phyloP scores from a whole-genome alignment of 2,113 vertebrate species.

The Amblyornis subalaris region DNA sequence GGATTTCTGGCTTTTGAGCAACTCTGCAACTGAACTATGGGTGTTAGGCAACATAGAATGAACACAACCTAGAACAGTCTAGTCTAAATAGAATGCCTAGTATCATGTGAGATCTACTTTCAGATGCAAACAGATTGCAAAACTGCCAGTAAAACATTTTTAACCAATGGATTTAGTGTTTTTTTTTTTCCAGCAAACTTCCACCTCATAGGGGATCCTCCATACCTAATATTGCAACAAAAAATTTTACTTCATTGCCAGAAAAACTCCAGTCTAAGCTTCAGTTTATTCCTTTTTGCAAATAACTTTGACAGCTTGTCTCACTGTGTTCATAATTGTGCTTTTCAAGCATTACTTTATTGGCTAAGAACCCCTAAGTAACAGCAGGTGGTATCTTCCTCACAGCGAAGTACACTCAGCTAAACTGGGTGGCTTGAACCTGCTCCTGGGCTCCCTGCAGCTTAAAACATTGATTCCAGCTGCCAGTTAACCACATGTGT shows the following conservation, averaged over 20 bases:
- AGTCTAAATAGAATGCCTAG: neutral
- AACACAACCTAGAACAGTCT: neutral
- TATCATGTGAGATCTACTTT: neutral
- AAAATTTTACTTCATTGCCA: neutral
- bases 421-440: neutral
- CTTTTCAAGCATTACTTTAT: neutral
- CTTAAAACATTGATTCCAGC: neutral
- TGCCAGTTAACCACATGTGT: neutral
- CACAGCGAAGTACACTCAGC: neutral
- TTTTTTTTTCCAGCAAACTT: neutral
- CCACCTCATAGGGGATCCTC: neutral
- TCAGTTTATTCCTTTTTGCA: neutral
- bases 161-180: neutral
- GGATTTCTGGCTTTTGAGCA: neutral
- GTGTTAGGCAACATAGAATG: neutral
- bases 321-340: neutral
- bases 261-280: neutral
- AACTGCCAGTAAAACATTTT: neutral
- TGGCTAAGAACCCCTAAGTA: neutral
- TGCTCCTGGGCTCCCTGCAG: neutral
- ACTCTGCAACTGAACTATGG: neutral
- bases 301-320: neutral
- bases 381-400: neutral
- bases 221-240: neutral
- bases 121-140: neutral